Percentiles rank a stretch among this genome's conserved stretches.
These are phyloP conservation scores for Ichneumoninae sp. DNA, from an alignment of 2,888 invertebrate species.

Conservation along the genomic window DNA sequence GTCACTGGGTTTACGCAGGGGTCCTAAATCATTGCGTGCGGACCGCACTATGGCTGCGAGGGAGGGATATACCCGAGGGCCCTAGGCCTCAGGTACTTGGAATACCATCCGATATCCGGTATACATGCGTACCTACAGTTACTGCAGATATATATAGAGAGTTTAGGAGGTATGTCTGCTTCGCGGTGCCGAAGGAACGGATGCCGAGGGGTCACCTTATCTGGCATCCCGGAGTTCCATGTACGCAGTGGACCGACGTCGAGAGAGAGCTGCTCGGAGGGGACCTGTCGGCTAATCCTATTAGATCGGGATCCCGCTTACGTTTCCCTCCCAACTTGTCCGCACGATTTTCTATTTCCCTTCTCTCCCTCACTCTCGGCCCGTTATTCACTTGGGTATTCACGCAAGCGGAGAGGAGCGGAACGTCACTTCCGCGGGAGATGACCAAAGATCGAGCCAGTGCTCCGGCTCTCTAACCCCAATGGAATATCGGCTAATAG, in stretches of 20 bases:
- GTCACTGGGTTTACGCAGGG: constrained; percentile 76
- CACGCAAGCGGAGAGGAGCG: constrained; percentile 42
- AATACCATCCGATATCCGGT: constrained; percentile 63
- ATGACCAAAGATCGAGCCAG: constrained; percentile 37
- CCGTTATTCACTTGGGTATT: constrained; percentile 47
- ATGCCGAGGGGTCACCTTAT: constrained; percentile 66
- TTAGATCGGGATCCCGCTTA: constrained; percentile 75
- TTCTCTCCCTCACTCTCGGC: constrained; percentile 44
- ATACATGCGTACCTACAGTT: constrained; percentile 29
- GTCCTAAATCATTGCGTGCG: constrained; percentile 76
- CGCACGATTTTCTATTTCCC: constrained; percentile 45
- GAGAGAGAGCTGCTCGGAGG: constrained; percentile 59
- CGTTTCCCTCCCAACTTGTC: constrained; percentile 59
- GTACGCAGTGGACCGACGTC: constrained; percentile 44
- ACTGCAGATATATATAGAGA: constrained; percentile 35
- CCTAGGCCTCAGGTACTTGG: constrained; percentile 69
- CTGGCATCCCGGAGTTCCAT: constrained; percentile 53
- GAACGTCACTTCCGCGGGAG: constrained; percentile 55
- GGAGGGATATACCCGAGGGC: constrained; percentile 12
- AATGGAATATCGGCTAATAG: constrained; percentile 73
- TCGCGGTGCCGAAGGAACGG: constrained; percentile 35
- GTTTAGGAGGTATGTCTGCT: constrained; percentile 47
- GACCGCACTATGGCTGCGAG: constrained; percentile 29
- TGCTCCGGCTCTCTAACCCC: constrained; percentile 55
- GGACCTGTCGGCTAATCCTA: constrained; percentile 80